Evolutionary conservation across 53 echinoderm and acorn worm species (phyloP).

Genomic region (Apostichopus leukothele): DNA sequence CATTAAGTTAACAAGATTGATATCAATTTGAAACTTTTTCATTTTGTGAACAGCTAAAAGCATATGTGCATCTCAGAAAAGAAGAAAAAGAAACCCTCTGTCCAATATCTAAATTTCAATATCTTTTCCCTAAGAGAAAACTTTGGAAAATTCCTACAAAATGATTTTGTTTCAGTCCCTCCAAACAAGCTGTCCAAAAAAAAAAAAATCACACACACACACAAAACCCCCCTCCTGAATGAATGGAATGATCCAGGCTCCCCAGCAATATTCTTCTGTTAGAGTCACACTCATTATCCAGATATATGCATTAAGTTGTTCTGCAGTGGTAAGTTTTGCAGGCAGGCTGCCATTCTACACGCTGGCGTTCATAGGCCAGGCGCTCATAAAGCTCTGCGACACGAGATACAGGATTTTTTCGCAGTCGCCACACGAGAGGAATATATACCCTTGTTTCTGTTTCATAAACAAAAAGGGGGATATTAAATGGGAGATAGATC

Average conservation of each 20-base stretch:
- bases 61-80: no score
- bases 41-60: no score
- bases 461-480: neutral
- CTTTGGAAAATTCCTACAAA: no score
- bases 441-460: no score
- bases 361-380: conserved; percentile 10
- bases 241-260: conserved; percentile 29
- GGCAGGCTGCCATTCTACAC: conserved; percentile 31
- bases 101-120: no score
- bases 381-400: neutral
- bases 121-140: no score
- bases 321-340: conserved; percentile 31
- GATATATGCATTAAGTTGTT: conserved; percentile 42
- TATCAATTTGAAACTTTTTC: no score
- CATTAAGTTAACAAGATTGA: no score
- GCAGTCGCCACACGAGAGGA: neutral
- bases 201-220: neutral
- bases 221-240: neutral
- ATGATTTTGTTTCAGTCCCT: no score
- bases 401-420: neutral
- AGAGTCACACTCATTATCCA: conserved; percentile 44
- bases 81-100: no score
- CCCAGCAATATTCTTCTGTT: conserved; percentile 40
- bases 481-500: neutral
- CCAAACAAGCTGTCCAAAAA: no score